Evolutionary conservation across 2,113 vertebrate species (phyloP).

Genomic region (Hippotragus niger): DNA sequence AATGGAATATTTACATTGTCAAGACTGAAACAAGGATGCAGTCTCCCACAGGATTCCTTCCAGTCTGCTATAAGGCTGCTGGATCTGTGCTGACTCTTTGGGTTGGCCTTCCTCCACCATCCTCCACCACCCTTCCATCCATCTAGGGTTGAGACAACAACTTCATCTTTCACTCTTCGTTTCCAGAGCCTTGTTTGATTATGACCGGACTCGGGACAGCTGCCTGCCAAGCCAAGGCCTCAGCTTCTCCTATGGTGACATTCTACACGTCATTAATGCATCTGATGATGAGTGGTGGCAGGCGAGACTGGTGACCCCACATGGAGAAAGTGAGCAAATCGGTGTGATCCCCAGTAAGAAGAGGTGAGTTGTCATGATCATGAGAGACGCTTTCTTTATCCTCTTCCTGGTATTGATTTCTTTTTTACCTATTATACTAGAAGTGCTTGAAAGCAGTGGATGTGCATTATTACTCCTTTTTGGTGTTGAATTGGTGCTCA

Average conservation of each 20-base stretch:
- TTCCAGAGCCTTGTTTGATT: conserved; percentile 97
- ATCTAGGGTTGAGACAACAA: not conserved
- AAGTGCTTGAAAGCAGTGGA: not conserved
- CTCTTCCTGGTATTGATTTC: not conserved
- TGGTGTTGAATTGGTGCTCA: not conserved
- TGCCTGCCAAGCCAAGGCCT: conserved; percentile 98
- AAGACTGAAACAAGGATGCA: not conserved
- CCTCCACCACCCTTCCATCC: not conserved
- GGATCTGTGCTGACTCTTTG: not conserved
- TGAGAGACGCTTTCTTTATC: not conserved
- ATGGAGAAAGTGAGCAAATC: conserved; percentile 98
- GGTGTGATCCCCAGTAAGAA: conserved; percentile 99
- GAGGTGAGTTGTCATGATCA: conserved; percentile 82
- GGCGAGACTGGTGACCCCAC: conserved; percentile 94
- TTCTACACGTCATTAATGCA: conserved; percentile 97
- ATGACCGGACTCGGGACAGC: conserved; percentile 97
- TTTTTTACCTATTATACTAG: not conserved
- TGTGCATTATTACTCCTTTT: not conserved
- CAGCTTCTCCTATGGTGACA: conserved; percentile 98
- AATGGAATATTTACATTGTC: not conserved
- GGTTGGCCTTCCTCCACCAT: not conserved
- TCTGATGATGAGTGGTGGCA: conserved; percentile 99
- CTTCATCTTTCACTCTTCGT: not conserved
- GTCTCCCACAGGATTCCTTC: not conserved
- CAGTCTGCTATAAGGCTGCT: not conserved